Conservation (phyloP, 2,888 invertebrate genomes). For the Eupithecia subumbrata region DNA sequence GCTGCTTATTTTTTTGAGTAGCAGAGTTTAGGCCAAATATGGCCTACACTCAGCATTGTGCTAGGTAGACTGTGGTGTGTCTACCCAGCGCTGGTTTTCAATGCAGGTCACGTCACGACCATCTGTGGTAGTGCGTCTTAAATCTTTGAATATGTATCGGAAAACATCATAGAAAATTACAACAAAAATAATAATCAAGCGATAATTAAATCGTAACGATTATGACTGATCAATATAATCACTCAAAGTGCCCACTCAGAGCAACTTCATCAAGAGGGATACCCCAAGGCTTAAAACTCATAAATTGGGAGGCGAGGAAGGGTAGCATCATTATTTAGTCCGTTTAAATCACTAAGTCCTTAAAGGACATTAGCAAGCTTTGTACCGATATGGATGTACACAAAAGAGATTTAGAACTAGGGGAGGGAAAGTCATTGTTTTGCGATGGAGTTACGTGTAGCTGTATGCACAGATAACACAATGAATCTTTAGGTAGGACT, state of each 20-base stretch:
- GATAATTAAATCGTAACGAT: constrained; percentile 9
- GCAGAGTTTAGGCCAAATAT: too few species aligned
- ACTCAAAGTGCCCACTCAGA: constrained; percentile 22
- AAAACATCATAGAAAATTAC: too few species aligned
- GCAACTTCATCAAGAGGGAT: constrained; percentile 29
- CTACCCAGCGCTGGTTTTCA: too few species aligned
- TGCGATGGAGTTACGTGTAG: background rate
- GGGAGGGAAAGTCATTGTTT: constrained; percentile 42
- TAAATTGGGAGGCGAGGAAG: constrained; percentile 72
- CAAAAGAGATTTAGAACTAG: constrained; percentile 79
- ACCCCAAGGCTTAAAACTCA: constrained; percentile 66
- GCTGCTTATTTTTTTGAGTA: too few species aligned
- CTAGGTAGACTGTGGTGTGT: too few species aligned
- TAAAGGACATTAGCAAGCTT: constrained; percentile 83
- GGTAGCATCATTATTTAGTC: constrained; percentile 84
- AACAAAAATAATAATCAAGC: background rate
- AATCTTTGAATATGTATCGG: too few species aligned
- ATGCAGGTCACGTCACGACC: too few species aligned
- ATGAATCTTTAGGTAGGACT: background rate
- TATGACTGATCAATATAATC: constrained; percentile 22
- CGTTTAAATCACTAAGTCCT: constrained; percentile 85
- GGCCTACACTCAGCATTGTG: too few species aligned
- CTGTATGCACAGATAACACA: constrained; percentile 8
- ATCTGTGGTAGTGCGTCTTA: too few species aligned
- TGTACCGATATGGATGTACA: constrained; percentile 80